Evolutionary conservation across 2,797 vertebrate genomes (phyloP), one percentile per base, ranked within the genome.

Genomic region (Siniperca scherzeri): DNA sequence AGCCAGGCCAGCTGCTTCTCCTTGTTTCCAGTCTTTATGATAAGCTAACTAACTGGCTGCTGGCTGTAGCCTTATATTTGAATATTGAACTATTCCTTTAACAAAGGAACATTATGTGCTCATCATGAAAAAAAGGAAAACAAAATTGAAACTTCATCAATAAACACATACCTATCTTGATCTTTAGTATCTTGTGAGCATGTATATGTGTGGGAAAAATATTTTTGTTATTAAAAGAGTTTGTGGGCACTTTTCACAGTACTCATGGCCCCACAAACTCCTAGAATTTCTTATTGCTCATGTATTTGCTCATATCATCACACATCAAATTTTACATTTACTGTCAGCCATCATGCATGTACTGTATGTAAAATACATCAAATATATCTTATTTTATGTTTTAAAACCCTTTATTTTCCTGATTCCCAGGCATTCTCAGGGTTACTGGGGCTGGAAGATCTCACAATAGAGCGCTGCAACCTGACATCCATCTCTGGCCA

Each of bases 391-490:
- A 36, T 30, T 22, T 56, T 13, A 66, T 12, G 21, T 21, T 74
- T 61, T 48, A 11, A 67, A 33, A 17, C n/a, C 1, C 4, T 65
- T 61, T 42, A 16, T 74, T 22, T 36, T 67, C 27, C 14, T 76
- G 27, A 57, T 73, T 70, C 7, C 5, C 75, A 95, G 95, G 98
- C 99, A 57, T 99, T 99, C 91, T 96, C 96, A 0, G 99, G 99
- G 42, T 94, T 99, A 85, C 89, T 98, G 3, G 96, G 97, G 3
- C 95, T 99, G 57, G 97, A 97, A 67, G 97, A 98, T 89, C 95
- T 99, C 82, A 98, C 97, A 38, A 96, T 99, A 30, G 97, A 97
- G 92, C 96, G 94, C 66, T 99, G 98, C 92, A 99, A 99, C 94
- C 95, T 99, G 93, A 99, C 98, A 0, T 96, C 97, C 72, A 96